Evolutionary conservation across 2,797 vertebrate species (phyloP), one percentile per base, ranked within the genome.

Genomic region (Linurgus olivaceus): DNA sequence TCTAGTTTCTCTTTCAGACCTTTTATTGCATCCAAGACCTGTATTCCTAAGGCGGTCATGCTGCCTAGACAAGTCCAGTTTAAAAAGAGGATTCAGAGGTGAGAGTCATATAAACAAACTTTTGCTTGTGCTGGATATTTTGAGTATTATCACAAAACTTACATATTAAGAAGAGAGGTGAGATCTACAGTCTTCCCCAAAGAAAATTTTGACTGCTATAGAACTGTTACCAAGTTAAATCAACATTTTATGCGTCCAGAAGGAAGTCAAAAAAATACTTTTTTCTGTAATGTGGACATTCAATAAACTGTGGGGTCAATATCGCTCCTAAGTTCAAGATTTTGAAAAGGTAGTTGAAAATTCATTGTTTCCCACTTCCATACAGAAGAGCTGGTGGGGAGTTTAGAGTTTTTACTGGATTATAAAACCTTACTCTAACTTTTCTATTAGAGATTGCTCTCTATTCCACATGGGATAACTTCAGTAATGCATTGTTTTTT

Each of bases 401-500:
- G 16, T 80, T 89, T 78, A 37, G 79, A 48, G 47, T 62, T 48
- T 84, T 80, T 71, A 70, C 47, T 77, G n/a, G 55, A 85, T 89
- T 82, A 78, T 57, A 59, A 94, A 94, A 89, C 31, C 33, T 61
- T 45, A 67, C 35, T 58, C 62, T 87, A 96, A 93, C 89, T 94
- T 97, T 96, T 96, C 95, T 90, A 94, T 96, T 94, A 96, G 51
- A 77, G 31, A 48, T 58, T 93, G 16, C 18, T 79, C 26, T 47
- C 29, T 96, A 95, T 92, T 96, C 90, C 93, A 86, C 66, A 66
- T 81, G 89, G 96, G 79, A 90, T 92, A 85, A 51, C 92, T 86
- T 80, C 80, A 80, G 80, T 92, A 94, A 93, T 94, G 95, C 86
- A 83, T 94, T 95, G 90, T 77, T 95, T 97, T 93, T 79, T 91